These are phyloP conservation scores for Drosophila burlai DNA, from an alignment of 1,140 invertebrate genomes.

Conservation along the genomic window DNA sequence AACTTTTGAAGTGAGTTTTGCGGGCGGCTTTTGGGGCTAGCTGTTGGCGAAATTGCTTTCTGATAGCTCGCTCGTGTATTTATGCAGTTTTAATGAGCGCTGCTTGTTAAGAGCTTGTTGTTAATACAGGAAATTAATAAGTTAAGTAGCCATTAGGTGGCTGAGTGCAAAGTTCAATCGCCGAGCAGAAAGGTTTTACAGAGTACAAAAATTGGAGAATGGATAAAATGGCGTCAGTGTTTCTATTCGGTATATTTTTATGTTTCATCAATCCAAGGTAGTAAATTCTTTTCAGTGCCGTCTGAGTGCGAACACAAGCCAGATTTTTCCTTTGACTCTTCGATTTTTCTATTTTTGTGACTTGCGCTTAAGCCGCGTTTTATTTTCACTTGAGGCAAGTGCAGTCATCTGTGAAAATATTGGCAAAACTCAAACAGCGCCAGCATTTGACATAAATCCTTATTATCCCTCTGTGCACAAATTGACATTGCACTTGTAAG, in stretches of 20 bases:
- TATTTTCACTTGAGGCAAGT: conserved; percentile 62
- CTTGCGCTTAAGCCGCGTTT: conserved; percentile 50
- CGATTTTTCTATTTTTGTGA: conserved; percentile 8
- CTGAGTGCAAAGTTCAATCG: conserved; percentile 57
- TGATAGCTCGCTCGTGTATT: conserved; percentile 44
- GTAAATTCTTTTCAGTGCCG: conserved; percentile 20
- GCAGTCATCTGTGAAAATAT: conserved; percentile 75
- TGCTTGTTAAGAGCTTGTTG: conserved; percentile 56
- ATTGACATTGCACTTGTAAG: conserved; percentile 80
- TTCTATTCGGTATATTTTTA: neutral
- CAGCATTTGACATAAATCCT: conserved; percentile 78
- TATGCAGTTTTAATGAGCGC: conserved; percentile 71
- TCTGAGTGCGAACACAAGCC: conserved; percentile 16
- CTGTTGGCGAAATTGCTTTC: conserved; percentile 65
- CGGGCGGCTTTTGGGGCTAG: conserved; percentile 37
- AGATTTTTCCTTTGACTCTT: conserved; percentile 5
- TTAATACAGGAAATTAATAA: conserved; percentile 78
- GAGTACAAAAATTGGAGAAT: neutral
- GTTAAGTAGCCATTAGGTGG: conserved; percentile 64
- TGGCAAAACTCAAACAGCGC: conserved; percentile 73
- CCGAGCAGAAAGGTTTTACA: neutral
- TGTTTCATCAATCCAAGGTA: neutral
- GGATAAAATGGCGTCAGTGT: neutral
- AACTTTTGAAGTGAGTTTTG: conserved; percentile 63
- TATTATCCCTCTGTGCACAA: conserved; percentile 78